Evolutionary conservation across 2,888 invertebrate genomes (phyloP), one percentile per base, ranked within the genome.

Genomic region (Magallana nippona): DNA sequence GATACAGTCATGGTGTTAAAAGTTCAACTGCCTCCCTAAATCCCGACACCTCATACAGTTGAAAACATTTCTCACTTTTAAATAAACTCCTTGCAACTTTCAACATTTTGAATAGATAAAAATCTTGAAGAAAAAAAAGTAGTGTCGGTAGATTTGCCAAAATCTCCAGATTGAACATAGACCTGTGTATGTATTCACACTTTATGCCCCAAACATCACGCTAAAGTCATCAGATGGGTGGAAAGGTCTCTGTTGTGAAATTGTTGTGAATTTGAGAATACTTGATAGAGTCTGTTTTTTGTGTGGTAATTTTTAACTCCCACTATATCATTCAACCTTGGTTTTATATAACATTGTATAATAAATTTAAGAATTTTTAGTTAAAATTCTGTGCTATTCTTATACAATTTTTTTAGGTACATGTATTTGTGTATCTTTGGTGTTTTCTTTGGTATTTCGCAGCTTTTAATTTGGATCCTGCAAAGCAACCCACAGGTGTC

Each of bases 11-110:
- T 19, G 71, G 71, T 71, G 71, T 71, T 71, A 71, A 71, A 71
- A 71, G 71, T 71, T 71, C 71, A 71, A 71, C 71, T 71, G 71
- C 71, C 13, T 71, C 71, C 22, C 71, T 71, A 32, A 71, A 71
- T 71, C 71, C 71, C 15, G 71, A 71, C 32, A 71, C 71, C 10
- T 71, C 71, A 27, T 71, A 22, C 22, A 27, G 71, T 71, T 71
- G 71, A 71, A 71, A 71, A 71, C 71, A 71, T 71, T 71, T 71
- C 71, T 71, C 71, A 71, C 71, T 71, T 71, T 71, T 71, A 71
- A 71, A 71, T 71, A 71, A 71, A 71, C 71, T 71, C 32, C 71
- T 71, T 71, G 71, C 71, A 32, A 71, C 71, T 71, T 71, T 71
- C 71, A 71, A 60, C 27, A 71, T 71, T 71, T 71, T 71, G 71